Evolutionary conservation across 2,113 vertebrate genomes (phyloP), one percentile per base, ranked within the genome.

Genomic region (Rhinogobius similis): DNA sequence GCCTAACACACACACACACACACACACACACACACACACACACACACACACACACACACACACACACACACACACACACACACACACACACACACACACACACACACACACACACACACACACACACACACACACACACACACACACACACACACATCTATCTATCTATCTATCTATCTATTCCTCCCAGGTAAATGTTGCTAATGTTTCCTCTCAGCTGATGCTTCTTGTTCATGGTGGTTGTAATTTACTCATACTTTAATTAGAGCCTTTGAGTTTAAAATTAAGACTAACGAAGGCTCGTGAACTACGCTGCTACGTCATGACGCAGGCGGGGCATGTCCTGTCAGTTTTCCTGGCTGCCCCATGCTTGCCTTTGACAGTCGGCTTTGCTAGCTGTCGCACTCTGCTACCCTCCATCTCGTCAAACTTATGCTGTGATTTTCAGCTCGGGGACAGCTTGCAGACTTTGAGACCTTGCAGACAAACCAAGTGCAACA

Each of bases 271-370:
- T 36, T 61, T 20, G 29, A 10, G 58, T 2, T 12, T 36, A 2
- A 10, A n/a, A 66, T 44, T 68, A 52, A 38, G 26, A 1, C 2
- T 32, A 0, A 64, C 21, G 8, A 16, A 23, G 1, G 10, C 10
- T 84, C 65, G 79, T 84, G 79, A 88, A 88, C 39, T 0, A 0
- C 26, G 0, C 10, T 48, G 1, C 7, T 1, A 59, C 83, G 84
- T 78, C 70, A 84, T 39, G 24, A 64, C 73, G 66, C 18, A 14
- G 38, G 14, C 1, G 53, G 75, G 82, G 83, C 78, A 73, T 76
- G 78, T 55, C 8, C 68, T 72, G 20, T 8, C 23, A n/a, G 24
- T 53, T 76, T 72, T 72, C 65, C 32, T 18, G 0, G 50, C 32
- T 10, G 50, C 62, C 2, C 41, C 76, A 78, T 61, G 75, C 84